Conservation (phyloP, 1,140 invertebrate genomes). For the Camponotus pennsylvanicus region DNA sequence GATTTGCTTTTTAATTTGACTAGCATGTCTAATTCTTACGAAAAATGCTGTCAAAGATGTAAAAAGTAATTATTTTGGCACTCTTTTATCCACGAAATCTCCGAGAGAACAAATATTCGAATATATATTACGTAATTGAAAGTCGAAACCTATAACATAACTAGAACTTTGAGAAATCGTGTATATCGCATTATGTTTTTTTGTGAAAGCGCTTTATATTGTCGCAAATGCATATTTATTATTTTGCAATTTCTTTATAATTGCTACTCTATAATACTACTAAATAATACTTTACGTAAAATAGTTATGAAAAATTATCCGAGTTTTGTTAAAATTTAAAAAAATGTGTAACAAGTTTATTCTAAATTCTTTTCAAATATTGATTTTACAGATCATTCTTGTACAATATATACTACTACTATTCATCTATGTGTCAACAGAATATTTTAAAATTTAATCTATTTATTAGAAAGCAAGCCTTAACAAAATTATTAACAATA, state of each 20-base stretch:
- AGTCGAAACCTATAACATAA: too few relatives aligned
- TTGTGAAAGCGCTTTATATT: too few relatives aligned
- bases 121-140: too few relatives aligned
- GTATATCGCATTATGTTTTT: too few relatives aligned
- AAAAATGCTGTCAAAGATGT: too few relatives aligned
- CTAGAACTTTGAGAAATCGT: too few relatives aligned
- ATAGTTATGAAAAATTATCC: neutral
- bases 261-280: slow-evolving; percentile 45
- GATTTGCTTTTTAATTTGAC: too few relatives aligned
- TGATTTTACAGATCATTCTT: neutral
- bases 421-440: neutral
- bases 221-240: too few relatives aligned
- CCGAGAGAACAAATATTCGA: too few relatives aligned
- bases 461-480: neutral
- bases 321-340: neutral
- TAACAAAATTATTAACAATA: slow-evolving; percentile 35
- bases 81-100: too few relatives aligned
- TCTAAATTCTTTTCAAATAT: neutral
- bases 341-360: slow-evolving; percentile 2
- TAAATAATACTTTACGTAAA: slow-evolving; percentile 44
- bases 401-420: neutral
- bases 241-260: neutral
- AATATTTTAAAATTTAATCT: slow-evolving; percentile 35
- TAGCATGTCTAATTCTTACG: too few relatives aligned
- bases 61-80: too few relatives aligned